Conservation (phyloP, 2,888 invertebrate species). For the Caenorhabditis japonica region DNA sequence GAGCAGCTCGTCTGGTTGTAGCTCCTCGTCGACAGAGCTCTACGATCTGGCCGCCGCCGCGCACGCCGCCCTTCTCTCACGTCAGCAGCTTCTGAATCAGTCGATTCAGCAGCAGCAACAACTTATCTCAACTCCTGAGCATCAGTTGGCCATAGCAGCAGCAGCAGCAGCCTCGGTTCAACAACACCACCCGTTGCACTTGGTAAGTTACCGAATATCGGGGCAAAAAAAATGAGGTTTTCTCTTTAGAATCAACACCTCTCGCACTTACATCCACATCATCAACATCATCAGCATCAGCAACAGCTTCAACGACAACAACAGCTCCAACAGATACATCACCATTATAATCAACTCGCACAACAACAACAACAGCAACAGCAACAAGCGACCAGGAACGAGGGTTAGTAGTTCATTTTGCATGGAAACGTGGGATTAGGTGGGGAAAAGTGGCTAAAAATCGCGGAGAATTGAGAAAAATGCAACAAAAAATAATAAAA, state of each 20-base stretch:
- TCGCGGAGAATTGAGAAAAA: no score
- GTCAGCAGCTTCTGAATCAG: constrained; percentile 34
- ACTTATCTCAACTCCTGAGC: background rate
- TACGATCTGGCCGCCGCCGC: constrained; percentile 38
- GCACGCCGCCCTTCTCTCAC: constrained; percentile 32
- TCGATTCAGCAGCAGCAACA: constrained; percentile 11
- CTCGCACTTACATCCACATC: background rate
- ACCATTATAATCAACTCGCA: no score
- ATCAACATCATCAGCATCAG: constrained; percentile 1
- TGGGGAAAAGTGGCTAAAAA: no score
- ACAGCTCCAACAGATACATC: constrained; percentile 9
- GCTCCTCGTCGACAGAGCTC: constrained; percentile 44
- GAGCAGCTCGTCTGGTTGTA: constrained; percentile 48
- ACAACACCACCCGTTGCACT: background rate
- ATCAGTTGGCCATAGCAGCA: background rate
- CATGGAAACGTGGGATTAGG: no score
- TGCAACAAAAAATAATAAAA: no score
- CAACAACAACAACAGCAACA: no score
- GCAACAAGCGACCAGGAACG: no score
- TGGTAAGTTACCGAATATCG: no score
- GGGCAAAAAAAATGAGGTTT: background rate
- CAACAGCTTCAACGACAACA: background rate
- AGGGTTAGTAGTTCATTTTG: no score
- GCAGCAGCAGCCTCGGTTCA: background rate
- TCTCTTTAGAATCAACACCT: background rate